Evolutionary conservation across 1,140 invertebrate species (phyloP), one percentile per base, ranked within the genome.

Genomic region (Agraylea sexmaculata): DNA sequence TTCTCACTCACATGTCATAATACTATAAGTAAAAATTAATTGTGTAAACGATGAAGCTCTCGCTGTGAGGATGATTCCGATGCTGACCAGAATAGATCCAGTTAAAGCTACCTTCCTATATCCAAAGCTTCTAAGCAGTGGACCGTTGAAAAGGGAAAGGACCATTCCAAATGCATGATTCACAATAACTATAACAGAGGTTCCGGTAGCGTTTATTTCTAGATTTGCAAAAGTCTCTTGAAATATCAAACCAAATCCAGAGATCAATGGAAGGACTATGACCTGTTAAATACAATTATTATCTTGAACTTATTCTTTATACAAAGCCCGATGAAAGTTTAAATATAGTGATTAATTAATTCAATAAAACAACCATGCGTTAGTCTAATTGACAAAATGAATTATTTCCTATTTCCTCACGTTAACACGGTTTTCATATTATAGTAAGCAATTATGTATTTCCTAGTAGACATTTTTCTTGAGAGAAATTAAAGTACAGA

Each of bases 151-250:
- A 25, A 79, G 55, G 2, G 74, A 74, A n/a, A 77, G 48, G 6
- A 71, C 53, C 64, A 77, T 74, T 12, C 75, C 75, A 48, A 76
- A 65, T 2, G 70, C 69, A 54, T 71, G 65, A 52, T 77, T 77
- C 2, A 73, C 51, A 42, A 69, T 74, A 21, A 76, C 67, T 10
- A 78, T 70, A 15, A 74, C 56, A 2, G 70, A 67, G 1, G 65
- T 62, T 46, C 75, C 64, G 0, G 69, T 71, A 2, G 68, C 66
- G 7, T 68, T 57, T 22, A 75, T 57, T 5, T 56, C 58, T 1
- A 69, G 55, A 0, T 53, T 54, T 6, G 54, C 44, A 22, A 75
- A 75, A 10, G 64, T 66, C 42, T 70, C 66, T 60, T 70, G 67
- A 45, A 71, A 73, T 15, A 75, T 60, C 25, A 77, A 56, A 3